Conservation (phyloP, 2,797 vertebrate species). For the Agapornis canus region DNA sequence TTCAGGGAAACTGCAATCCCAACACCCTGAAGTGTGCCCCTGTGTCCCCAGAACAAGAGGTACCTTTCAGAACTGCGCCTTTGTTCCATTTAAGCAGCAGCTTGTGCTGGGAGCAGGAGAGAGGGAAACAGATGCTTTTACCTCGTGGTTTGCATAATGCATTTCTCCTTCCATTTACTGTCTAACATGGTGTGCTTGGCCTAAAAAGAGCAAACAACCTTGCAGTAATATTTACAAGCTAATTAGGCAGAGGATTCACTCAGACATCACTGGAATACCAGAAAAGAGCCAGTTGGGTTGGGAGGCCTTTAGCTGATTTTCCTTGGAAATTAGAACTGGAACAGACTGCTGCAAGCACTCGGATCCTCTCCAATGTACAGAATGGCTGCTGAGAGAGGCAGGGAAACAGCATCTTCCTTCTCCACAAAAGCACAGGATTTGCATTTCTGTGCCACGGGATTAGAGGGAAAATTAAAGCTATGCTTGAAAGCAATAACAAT, state of each 20-base stretch:
- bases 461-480: neutral
- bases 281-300: neutral
- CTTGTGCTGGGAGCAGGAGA: neutral
- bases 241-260: neutral
- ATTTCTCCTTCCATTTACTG: neutral
- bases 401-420: neutral
- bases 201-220: neutral
- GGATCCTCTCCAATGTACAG: neutral
- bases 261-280: neutral
- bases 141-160: neutral
- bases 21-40: neutral
- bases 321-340: neutral
- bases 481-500: neutral
- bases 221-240: neutral
- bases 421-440: neutral
- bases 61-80: neutral
- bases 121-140: neutral
- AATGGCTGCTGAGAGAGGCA: neutral
- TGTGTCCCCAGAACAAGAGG: neutral
- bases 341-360: neutral
- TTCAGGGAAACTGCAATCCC: neutral
- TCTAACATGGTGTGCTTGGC: neutral
- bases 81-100: neutral
- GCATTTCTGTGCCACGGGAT: neutral
- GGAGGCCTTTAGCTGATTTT: neutral